These are phyloP conservation scores for Corythoichthys haematopterus DNA, from an alignment of 2,113 vertebrate genomes.

Conservation along the genomic window DNA sequence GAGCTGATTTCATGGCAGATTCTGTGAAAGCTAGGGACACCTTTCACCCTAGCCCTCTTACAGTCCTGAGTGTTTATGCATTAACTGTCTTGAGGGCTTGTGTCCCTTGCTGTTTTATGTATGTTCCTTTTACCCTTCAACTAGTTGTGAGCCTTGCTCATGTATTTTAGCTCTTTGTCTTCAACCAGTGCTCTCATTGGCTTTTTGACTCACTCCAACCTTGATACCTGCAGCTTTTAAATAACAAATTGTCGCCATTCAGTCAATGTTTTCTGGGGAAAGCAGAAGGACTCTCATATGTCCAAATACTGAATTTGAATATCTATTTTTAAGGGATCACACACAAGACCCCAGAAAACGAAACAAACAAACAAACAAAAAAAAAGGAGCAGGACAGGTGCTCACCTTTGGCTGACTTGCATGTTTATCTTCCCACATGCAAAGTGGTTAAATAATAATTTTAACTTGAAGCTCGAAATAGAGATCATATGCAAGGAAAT, in stretches of 20 bases:
- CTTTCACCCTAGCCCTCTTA: constrained; percentile 30
- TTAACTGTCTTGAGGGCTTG: not conserved
- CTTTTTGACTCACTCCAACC: not conserved
- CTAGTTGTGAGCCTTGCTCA: constrained; percentile 2
- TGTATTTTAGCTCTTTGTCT: not conserved
- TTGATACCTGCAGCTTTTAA: not conserved
- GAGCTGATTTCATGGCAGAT: constrained; percentile 61
- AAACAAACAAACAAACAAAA: too few species aligned
- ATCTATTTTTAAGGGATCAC: constrained; percentile 21
- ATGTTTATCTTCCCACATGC: constrained; percentile 53
- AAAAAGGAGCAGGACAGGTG: constrained; percentile 19
- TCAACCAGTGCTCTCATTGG: not conserved
- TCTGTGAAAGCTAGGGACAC: constrained; percentile 42
- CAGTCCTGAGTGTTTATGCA: constrained; percentile 11
- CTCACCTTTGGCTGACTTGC: constrained; percentile 67
- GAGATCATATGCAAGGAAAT: not conserved
- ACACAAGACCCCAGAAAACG: not conserved
- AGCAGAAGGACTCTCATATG: constrained; percentile 6
- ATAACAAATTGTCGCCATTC: too few species aligned
- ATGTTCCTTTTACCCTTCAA: constrained; percentile 14
- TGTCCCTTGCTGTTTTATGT: not conserved
- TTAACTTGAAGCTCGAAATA: not conserved
- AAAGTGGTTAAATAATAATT: constrained; percentile 30
- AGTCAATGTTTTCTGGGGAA: constrained; percentile 4
- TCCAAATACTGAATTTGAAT: constrained; percentile 9